Conservation (phyloP, 2,888 invertebrate species). For the Tetanocera ferruginea region DNA sequence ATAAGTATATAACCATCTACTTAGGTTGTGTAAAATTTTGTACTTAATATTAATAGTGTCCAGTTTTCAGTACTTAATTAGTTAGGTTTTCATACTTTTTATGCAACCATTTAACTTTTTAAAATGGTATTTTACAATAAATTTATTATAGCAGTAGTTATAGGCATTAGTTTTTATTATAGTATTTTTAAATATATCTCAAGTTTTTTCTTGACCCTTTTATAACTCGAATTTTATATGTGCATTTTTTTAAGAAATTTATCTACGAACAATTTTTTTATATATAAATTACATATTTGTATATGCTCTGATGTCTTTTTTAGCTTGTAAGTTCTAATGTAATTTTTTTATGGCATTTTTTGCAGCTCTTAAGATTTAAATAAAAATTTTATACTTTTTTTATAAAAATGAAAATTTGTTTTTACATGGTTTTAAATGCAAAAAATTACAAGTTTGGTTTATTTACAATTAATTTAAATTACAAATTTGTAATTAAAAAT, state of each 20-base stretch:
- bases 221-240: background rate
- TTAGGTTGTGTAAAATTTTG: constrained; percentile 19
- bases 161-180: background rate
- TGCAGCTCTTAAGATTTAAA: constrained; percentile 6
- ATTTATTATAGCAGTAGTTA: too few relatives aligned
- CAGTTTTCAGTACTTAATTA: too few relatives aligned
- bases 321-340: background rate
- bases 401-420: background rate
- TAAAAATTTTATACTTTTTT: constrained; percentile 21
- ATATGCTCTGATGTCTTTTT: background rate
- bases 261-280: background rate
- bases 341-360: constrained; percentile 16
- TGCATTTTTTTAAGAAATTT: background rate
- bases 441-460: too few relatives aligned
- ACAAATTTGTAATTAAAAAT: background rate
- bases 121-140: too few relatives aligned
- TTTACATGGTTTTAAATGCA: too few relatives aligned
- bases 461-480: background rate
- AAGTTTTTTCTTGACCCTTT: background rate
- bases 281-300: background rate
- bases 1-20: background rate
- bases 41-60: background rate
- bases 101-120: too few relatives aligned
- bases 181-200: background rate
- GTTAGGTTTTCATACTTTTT: too few relatives aligned